Evolutionary conservation across 2,888 invertebrate species (phyloP).

Genomic region (Drosophila anomalata): DNA sequence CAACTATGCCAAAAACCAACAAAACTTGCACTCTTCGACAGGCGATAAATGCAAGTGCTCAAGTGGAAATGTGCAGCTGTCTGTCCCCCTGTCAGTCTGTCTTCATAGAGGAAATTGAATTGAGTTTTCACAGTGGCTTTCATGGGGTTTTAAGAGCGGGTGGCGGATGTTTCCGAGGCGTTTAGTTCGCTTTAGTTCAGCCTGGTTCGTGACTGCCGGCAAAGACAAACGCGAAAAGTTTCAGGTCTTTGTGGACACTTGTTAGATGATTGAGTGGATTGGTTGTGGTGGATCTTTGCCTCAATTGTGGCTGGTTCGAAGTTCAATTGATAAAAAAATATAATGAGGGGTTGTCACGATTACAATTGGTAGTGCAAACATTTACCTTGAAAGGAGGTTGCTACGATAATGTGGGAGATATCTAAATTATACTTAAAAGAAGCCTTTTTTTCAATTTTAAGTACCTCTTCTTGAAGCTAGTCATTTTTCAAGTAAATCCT

Average conservation of each 20-base stretch:
- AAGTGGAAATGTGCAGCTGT: slow-evolving; percentile 57
- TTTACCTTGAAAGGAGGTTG: slow-evolving; percentile 2
- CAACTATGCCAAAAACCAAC: slow-evolving; percentile 11
- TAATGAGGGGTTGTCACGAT: slow-evolving; percentile 11
- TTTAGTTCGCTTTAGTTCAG: slow-evolving; percentile 8
- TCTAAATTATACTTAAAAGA: too few relatives aligned
- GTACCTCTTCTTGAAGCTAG: too few relatives aligned
- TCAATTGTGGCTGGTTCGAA: slow-evolving; percentile 11
- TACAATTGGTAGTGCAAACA: slow-evolving; percentile 2
- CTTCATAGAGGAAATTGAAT: slow-evolving; percentile 67
- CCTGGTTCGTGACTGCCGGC: slow-evolving; percentile 5
- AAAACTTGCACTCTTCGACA: slow-evolving; percentile 48
- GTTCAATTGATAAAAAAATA: neutral
- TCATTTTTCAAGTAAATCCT: neutral
- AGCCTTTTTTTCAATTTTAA: too few relatives aligned
- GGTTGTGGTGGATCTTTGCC: slow-evolving; percentile 29
- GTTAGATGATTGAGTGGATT: slow-evolving; percentile 32
- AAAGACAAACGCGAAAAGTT: slow-evolving; percentile 29
- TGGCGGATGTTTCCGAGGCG: slow-evolving; percentile 8
- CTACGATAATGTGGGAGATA: too few relatives aligned
- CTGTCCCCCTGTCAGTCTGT: slow-evolving; percentile 33
- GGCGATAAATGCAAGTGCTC: slow-evolving; percentile 68
- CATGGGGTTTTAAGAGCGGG: slow-evolving; percentile 12
- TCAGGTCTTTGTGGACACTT: slow-evolving; percentile 35
- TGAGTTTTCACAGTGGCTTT: slow-evolving; percentile 34